Conservation (phyloP, 2,888 invertebrate species). For the Nipponacmea schrenckii region DNA sequence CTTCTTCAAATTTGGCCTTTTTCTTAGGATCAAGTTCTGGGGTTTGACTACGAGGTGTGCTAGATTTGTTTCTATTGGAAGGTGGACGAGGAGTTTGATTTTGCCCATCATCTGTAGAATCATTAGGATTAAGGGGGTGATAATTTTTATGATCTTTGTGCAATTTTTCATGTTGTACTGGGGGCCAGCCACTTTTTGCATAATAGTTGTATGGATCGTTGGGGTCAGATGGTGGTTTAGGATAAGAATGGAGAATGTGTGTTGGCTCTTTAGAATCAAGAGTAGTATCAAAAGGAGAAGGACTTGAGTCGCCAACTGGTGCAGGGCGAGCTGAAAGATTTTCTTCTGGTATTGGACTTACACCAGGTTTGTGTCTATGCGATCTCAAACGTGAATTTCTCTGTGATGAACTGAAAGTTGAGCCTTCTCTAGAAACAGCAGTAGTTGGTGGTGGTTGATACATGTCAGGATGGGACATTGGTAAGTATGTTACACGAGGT, state of each 20-base stretch:
- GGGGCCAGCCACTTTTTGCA: not conserved
- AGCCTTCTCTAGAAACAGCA: not conserved
- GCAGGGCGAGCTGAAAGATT: not conserved
- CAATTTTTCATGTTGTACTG: not conserved
- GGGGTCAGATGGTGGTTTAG: not conserved
- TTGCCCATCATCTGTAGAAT: not conserved
- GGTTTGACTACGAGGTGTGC: too few relatives aligned
- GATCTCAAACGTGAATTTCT: not conserved
- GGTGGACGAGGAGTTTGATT: too few relatives aligned
- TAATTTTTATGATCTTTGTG: constrained; percentile 2
- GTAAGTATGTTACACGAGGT: not conserved
- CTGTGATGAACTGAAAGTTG: not conserved
- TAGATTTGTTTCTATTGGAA: too few relatives aligned
- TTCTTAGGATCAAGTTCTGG: not conserved
- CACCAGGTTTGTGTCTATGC: not conserved
- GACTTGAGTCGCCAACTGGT: not conserved
- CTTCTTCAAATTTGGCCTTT: not conserved
- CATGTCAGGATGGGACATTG: not conserved
- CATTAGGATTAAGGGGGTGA: not conserved
- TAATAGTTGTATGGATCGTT: not conserved
- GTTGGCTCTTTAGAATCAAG: not conserved
- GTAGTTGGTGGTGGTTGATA: not conserved
- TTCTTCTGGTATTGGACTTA: not conserved
- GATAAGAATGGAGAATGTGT: not conserved
- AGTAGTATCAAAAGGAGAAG: not conserved